Evolutionary conservation across 2,888 invertebrate genomes (phyloP).

Genomic region (Pyrochroa serraticornis): DNA sequence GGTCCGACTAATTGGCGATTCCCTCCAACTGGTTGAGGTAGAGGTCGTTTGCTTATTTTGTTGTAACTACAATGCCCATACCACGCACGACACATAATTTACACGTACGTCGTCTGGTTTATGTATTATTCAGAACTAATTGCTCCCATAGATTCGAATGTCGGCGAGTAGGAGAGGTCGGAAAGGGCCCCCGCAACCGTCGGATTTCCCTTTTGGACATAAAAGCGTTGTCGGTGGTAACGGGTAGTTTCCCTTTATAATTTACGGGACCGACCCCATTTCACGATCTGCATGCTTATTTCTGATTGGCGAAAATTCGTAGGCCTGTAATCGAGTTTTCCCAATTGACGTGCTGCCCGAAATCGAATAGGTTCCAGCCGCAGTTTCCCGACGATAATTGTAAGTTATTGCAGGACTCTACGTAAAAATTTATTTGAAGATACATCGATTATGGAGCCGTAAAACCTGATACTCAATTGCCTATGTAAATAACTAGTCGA

Average conservation of each 20-base stretch:
- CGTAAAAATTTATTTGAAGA: slow-evolving; percentile 5
- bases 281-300: too few relatives aligned
- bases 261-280: slow-evolving; percentile 13
- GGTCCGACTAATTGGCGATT: too few relatives aligned
- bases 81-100: slow-evolving; percentile 7
- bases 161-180: slow-evolving; percentile 3
- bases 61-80: not conserved
- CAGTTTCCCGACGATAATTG: slow-evolving; percentile 3
- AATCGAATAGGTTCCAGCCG: slow-evolving; percentile 6
- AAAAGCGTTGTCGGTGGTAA: slow-evolving; percentile 15
- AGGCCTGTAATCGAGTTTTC: slow-evolving; percentile 5
- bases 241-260: slow-evolving; percentile 18
- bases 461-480: too few relatives aligned
- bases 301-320: not conserved
- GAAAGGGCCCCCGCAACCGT: slow-evolving; percentile 9
- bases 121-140: slow-evolving; percentile 24
- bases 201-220: slow-evolving; percentile 21
- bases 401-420: not conserved
- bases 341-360: slow-evolving; percentile 3
- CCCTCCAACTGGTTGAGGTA: too few relatives aligned
- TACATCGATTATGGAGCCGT: slow-evolving; percentile 5
- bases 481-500: too few relatives aligned
- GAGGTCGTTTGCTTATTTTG: too few relatives aligned
- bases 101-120: slow-evolving; percentile 10
- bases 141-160: slow-evolving; percentile 10